Base-by-base conservation (phyloP, 1,140 invertebrate species). In the Trachymyrmex cornetzi region DNA sequence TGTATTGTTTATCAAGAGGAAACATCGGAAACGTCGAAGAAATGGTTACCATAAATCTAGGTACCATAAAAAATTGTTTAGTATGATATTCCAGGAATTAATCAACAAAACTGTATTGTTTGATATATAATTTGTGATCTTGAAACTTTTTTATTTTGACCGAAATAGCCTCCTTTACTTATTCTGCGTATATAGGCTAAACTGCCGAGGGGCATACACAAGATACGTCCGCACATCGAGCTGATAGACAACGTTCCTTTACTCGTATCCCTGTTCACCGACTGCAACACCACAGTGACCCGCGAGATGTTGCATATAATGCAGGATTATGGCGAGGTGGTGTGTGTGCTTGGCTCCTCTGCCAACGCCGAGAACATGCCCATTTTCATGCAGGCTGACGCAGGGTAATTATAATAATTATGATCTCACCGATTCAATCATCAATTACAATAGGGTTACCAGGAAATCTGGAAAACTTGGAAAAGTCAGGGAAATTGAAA, bases 221-320 rank as follows among this genome's bases (percentile, higher is more conserved):
- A 99, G 95, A 99, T 99, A 87, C 96, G 99, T 30, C 99, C 99
- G 0, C 99, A 99, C 95, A 97, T 99, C 80, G 98, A 99, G 94
- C 96, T 98, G 89, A 98, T 99, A 88, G 99, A 99, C 94, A 99
- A 99, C 96, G 99, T 99, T 53, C 99, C 99, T 1, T 95, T 99
- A 14, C 96, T 99, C 61, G 99, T 99, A 1, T 99, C 99, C 0
- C 96, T 99, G 0, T 99, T 99, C 93, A 99, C 99, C 2, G 99
- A 99, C 95, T 99, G 99, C 95, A 99, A 98, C 7, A 97, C 98
- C 12, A 95, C 97, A 92, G 98, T 98, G 0, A 99, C 98, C 0
- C 96, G 97, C 22, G 97, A 98, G 94, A 99, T 99, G 99, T 96
- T 99, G 85, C 96, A 97, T 84, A 99, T 99, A 71, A 99, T 99